Conservation (phyloP, 2,113 vertebrate species). For the Vicugna pacos region DNA sequence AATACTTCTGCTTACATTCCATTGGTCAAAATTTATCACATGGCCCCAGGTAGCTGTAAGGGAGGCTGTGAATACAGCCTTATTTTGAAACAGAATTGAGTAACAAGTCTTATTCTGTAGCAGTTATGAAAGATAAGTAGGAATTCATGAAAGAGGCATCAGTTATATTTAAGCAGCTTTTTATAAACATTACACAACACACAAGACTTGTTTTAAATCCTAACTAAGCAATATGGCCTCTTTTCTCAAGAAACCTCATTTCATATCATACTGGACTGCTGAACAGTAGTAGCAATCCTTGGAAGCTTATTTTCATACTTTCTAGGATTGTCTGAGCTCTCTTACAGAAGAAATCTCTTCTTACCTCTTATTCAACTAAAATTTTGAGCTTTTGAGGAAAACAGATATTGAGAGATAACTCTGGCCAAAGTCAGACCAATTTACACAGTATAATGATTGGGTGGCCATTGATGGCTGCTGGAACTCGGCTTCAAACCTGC, state of each 20-base stretch:
- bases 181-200: not conserved
- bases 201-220: not conserved
- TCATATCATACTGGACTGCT: not conserved
- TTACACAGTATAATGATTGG: not conserved
- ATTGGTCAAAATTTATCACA: not conserved
- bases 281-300: not conserved
- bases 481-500: not conserved
- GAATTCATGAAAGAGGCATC: not conserved
- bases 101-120: not conserved
- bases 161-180: not conserved
- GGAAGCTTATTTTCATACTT: not conserved
- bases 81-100: not conserved
- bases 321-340: not conserved
- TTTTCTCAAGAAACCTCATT: not conserved
- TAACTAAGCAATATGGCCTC: not conserved
- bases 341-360: not conserved
- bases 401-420: not conserved
- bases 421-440: not conserved
- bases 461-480: not conserved
- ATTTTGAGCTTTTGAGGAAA: not conserved
- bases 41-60: not conserved
- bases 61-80: not conserved
- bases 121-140: not conserved
- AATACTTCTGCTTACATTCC: not conserved
- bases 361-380: not conserved